Evolutionary conservation across 1,140 invertebrate species (phyloP).

Genomic region (Spodoptera frugiperda): DNA sequence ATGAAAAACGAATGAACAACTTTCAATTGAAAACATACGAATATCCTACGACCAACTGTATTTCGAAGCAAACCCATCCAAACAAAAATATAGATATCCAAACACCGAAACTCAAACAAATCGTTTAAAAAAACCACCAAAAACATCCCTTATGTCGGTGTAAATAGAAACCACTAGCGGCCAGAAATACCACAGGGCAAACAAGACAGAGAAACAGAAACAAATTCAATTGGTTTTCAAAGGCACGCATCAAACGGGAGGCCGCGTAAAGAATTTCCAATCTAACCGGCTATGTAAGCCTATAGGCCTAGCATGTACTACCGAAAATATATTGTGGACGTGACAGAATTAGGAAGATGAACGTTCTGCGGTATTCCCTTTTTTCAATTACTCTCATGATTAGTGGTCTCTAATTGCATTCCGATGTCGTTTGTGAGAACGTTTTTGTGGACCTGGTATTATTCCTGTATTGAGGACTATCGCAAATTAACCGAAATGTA

Average conservation of each 20-base stretch:
- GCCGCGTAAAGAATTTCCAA: slow-evolving; percentile 65
- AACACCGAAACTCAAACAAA: neutral
- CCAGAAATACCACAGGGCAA: slow-evolving; percentile 31
- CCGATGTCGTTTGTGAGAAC: no score
- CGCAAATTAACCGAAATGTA: no score
- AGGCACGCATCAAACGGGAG: slow-evolving; percentile 55
- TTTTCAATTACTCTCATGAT: no score
- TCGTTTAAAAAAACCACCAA: slow-evolving; percentile 13
- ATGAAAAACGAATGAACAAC: no score
- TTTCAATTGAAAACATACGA: no score
- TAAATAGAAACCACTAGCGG: slow-evolving; percentile 35
- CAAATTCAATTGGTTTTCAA: slow-evolving; percentile 63
- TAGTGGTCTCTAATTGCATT: no score
- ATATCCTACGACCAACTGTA: no score
- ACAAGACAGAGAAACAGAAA: slow-evolving; percentile 55
- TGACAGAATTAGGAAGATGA: neutral
- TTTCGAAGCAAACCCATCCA: no score
- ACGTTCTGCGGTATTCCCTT: neutral
- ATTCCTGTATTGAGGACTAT: no score
- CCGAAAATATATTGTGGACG: slow-evolving; percentile 15
- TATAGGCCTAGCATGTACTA: slow-evolving; percentile 51
- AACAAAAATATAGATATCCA: neutral
- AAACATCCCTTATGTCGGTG: slow-evolving; percentile 22
- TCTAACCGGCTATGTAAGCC: slow-evolving; percentile 53
- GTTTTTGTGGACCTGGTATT: no score